Percentiles rank a stretch among this genome's conserved stretches.
Conservation (phyloP, 2,888 invertebrate genomes). For the Ornithoptera priamus region DNA sequence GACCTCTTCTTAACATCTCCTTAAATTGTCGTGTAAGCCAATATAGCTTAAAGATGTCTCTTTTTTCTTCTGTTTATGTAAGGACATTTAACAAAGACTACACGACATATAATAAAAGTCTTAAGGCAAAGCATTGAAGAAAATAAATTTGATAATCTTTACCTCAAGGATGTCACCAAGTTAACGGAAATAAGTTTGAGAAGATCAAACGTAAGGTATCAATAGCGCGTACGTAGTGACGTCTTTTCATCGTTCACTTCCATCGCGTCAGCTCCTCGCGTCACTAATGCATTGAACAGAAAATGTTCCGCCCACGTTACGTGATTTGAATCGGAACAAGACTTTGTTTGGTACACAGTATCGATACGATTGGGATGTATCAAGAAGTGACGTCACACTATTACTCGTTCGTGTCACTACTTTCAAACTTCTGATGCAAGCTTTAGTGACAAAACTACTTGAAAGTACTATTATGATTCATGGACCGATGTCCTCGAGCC, state of each 20-base stretch:
- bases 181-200: not conserved
- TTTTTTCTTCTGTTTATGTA: too few species aligned
- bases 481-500: too few species aligned
- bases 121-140: too few species aligned
- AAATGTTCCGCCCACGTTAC: constrained; percentile 26
- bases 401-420: not conserved
- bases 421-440: not conserved
- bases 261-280: constrained; percentile 19
- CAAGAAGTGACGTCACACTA: constrained; percentile 1
- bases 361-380: constrained; percentile 15
- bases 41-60: too few species aligned
- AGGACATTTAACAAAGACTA: too few species aligned
- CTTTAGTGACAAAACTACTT: not conserved
- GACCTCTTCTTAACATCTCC: too few species aligned
- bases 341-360: constrained; percentile 20
- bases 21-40: too few species aligned
- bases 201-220: constrained; percentile 3
- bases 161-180: not conserved
- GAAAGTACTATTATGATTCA: too few species aligned
- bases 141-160: too few species aligned
- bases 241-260: constrained; percentile 16
- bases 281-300: constrained; percentile 27
- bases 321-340: constrained; percentile 28
- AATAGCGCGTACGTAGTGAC: constrained; percentile 10
- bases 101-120: too few species aligned